These are phyloP conservation scores for Cathartes aura DNA, from an alignment of 2,113 vertebrate genomes.

Conservation along the genomic window DNA sequence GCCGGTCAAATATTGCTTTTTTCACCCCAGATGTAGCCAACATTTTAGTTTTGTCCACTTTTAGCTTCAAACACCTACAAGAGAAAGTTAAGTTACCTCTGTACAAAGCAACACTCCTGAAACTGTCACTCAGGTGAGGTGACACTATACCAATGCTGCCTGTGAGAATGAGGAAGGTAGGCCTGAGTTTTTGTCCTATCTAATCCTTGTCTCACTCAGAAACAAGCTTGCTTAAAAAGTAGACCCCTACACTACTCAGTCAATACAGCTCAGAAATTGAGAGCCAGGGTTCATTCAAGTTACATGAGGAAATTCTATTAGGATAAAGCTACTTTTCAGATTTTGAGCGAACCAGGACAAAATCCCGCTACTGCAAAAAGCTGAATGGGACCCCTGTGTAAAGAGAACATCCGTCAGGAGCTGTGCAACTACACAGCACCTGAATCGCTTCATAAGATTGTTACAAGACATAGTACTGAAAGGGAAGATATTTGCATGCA, in stretches of 20 bases:
- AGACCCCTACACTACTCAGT: background rate
- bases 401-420: background rate
- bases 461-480: background rate
- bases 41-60: slow-evolving; percentile 86
- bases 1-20: slow-evolving; percentile 84
- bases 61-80: slow-evolving; percentile 84
- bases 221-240: background rate
- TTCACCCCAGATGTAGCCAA: slow-evolving; percentile 80
- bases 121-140: background rate
- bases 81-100: background rate
- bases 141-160: background rate
- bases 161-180: background rate
- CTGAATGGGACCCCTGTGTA: background rate
- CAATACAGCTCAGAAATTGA: background rate
- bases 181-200: background rate
- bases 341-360: background rate
- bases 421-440: background rate
- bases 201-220: background rate
- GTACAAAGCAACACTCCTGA: background rate
- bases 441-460: background rate
- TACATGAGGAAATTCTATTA: background rate
- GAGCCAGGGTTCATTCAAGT: background rate
- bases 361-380: background rate
- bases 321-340: background rate
- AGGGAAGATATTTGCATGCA: background rate